Conservation (phyloP, 2,797 vertebrate genomes). For the Poecile montanus region DNA sequence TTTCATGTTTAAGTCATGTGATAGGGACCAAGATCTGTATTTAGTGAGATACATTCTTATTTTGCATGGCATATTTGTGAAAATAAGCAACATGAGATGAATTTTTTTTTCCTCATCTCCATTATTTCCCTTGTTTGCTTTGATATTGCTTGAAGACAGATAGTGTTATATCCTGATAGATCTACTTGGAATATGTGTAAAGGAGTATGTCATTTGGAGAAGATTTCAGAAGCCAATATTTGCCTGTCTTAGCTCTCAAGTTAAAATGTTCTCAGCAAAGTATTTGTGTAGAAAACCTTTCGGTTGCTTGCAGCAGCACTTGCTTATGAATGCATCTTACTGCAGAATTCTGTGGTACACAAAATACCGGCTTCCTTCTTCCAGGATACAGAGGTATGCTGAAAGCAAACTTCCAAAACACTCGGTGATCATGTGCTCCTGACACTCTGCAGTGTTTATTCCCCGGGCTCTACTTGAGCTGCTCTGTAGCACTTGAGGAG, state of each 20-base stretch:
- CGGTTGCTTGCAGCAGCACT: conserved; percentile 17
- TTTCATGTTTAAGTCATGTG: not conserved
- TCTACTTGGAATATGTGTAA: not conserved
- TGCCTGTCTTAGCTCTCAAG: not conserved
- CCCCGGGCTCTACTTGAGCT: not conserved
- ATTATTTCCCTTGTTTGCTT: not conserved
- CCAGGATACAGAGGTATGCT: not conserved
- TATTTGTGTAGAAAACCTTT: conserved; percentile 3
- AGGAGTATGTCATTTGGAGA: not conserved
- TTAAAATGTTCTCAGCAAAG: not conserved
- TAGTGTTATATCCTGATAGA: not conserved
- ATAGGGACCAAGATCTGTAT: not conserved
- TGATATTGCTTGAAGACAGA: conserved; percentile 5
- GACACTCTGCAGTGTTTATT: not conserved
- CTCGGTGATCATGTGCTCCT: not conserved
- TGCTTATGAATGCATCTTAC: conserved; percentile 21
- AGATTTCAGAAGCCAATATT: not conserved
- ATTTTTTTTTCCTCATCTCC: not conserved
- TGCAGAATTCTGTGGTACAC: not conserved
- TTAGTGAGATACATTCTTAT: not conserved
- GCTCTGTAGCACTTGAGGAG: not conserved
- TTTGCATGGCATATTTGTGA: not conserved
- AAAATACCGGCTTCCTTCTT: not conserved
- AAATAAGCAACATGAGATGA: not conserved
- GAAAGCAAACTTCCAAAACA: not conserved